Evolutionary conservation across 2,888 invertebrate species (phyloP).

Genomic region (Hirudinaria manillensis): DNA sequence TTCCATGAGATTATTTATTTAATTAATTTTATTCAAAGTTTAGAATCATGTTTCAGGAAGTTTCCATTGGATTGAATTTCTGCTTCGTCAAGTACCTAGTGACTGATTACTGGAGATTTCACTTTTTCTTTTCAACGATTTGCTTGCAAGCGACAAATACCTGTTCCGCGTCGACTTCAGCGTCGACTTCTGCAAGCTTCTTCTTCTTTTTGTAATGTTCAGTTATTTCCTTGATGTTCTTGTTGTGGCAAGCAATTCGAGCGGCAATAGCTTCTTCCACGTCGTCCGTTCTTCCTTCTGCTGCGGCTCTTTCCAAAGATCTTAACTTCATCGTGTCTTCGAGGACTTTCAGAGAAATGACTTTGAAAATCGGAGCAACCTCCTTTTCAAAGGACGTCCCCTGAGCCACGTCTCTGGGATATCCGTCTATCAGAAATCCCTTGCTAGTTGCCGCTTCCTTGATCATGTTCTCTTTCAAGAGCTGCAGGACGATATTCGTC

Average conservation of each 20-base stretch:
- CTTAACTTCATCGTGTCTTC: slow-evolving; percentile 25
- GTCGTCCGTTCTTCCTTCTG: slow-evolving; percentile 20
- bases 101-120: not conserved
- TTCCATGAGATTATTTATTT: no score
- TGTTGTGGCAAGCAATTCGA: slow-evolving; percentile 17
- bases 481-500: not conserved
- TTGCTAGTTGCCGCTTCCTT: slow-evolving; percentile 16
- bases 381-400: slow-evolving; percentile 15
- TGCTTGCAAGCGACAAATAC: not conserved
- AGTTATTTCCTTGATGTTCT: slow-evolving; percentile 16
- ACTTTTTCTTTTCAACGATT: not conserved
- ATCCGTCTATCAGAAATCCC: slow-evolving; percentile 26
- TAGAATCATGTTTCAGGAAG: no score
- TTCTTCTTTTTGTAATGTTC: slow-evolving; percentile 18
- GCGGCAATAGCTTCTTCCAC: slow-evolving; percentile 1
- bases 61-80: no score
- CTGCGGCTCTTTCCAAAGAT: slow-evolving; percentile 7
- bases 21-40: no score
- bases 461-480: slow-evolving; percentile 21
- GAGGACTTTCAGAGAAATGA: slow-evolving; percentile 8
- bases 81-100: no score
- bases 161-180: not conserved
- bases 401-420: slow-evolving; percentile 26
- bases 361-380: not conserved
- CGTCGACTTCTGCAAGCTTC: slow-evolving; percentile 13